phyloP scores from a whole-genome alignment of 2,113 vertebrate species.

The Channa maculata region DNA sequence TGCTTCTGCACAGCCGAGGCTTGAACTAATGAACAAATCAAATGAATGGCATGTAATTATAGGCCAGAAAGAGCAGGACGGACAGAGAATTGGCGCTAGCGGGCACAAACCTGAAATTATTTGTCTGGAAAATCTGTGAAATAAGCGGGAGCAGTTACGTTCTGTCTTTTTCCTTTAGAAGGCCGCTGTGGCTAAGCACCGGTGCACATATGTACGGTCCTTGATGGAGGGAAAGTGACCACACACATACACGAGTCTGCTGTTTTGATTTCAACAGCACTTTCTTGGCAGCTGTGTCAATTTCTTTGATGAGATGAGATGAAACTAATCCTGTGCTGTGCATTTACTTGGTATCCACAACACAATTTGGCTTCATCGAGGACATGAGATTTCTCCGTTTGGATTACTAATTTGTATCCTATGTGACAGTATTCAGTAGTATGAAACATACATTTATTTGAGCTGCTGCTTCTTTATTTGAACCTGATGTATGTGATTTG shows the following conservation, averaged over 20 bases:
- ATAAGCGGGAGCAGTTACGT: slow-evolving; percentile 68
- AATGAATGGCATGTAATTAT: slow-evolving; percentile 83
- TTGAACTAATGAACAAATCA: slow-evolving; percentile 84
- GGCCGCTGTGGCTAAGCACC: slow-evolving; percentile 49
- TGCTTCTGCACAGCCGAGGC: slow-evolving; percentile 71
- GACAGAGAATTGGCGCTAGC: slow-evolving; percentile 78
- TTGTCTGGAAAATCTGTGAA: slow-evolving; percentile 81
- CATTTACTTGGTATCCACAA: slow-evolving; percentile 2
- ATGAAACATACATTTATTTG: background rate
- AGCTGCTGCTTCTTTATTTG: slow-evolving; percentile 7
- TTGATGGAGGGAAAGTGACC: slow-evolving; percentile 69
- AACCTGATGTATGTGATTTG: slow-evolving; percentile 12
- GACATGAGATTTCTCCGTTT: slow-evolving; percentile 1
- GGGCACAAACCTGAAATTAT: slow-evolving; percentile 80
- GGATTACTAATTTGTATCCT: background rate
- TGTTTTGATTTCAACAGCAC: slow-evolving; percentile 67
- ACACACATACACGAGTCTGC: slow-evolving; percentile 48
- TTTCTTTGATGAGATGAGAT: slow-evolving; percentile 42
- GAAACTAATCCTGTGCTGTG: slow-evolving; percentile 33
- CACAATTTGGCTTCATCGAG: background rate
- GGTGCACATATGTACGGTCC: slow-evolving; percentile 38
- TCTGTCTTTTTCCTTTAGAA: slow-evolving; percentile 58
- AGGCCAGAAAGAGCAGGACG: slow-evolving; percentile 69
- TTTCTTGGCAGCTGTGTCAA: slow-evolving; percentile 47
- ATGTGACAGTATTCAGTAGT: slow-evolving; percentile 9